Evolutionary conservation across 1,140 invertebrate species (phyloP).

Genomic region (Pissodes strobi): DNA sequence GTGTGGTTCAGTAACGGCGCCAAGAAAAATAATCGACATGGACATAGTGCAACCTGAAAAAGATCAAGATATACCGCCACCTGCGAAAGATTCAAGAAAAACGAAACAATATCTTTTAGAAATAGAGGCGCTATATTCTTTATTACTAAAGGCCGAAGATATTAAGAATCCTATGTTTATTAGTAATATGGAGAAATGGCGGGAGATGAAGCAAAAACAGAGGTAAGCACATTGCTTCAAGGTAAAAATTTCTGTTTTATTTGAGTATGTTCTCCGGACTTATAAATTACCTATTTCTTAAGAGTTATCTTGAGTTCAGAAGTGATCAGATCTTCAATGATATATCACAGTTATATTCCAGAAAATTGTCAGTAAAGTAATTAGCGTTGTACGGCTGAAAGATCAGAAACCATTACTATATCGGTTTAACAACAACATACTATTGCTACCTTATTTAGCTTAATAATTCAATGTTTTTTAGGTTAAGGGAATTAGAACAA

Average conservation of each 20-base stretch:
- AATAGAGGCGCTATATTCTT: constrained; percentile 75
- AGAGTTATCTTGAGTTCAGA: too few species aligned
- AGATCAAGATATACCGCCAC: constrained; percentile 57
- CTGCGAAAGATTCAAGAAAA: constrained; percentile 63
- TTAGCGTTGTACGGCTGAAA: too few species aligned
- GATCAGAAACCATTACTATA: too few species aligned
- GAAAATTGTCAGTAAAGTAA: too few species aligned
- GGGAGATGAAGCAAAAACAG: constrained; percentile 54
- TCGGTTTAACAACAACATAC: too few species aligned
- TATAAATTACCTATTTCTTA: too few species aligned
- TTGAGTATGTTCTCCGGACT: too few species aligned
- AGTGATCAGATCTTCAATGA: too few species aligned
- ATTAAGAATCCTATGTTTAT: constrained; percentile 72
- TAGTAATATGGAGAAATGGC: constrained; percentile 63
- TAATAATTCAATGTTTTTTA: constrained; percentile 19
- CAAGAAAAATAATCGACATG: constrained; percentile 91
- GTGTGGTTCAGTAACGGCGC: constrained; percentile 88
- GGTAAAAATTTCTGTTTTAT: neutral
- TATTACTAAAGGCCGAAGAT: constrained; percentile 74
- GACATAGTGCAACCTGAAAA: constrained; percentile 70
- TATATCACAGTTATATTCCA: too few species aligned
- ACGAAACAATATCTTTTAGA: constrained; percentile 79
- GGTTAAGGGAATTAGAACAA: constrained; percentile 55
- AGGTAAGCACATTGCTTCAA: constrained; percentile 22
- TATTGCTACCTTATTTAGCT: too few species aligned